Base-by-base conservation (phyloP, 2,888 invertebrate genomes). In the Dolichopus griseipennis region DNA sequence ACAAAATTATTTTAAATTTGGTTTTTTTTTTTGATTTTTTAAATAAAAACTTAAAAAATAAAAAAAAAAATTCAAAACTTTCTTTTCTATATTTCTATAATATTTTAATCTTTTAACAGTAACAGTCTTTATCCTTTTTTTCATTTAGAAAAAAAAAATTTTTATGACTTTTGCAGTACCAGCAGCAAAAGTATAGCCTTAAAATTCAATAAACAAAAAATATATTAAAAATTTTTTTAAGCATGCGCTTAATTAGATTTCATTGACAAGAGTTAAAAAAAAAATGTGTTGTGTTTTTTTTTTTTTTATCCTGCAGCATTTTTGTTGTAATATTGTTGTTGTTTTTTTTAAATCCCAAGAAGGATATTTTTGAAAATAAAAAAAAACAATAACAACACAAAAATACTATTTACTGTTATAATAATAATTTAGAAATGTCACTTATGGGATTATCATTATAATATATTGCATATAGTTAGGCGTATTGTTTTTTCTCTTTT, bases 1-100 rank as follows among this genome's bases (percentile, higher is more conserved):
- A 69, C n/a, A n/a, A n/a, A 68, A 72, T 67, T 72, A 81, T 52
- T 52, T 52, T 18, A 12, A 52, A 52, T 18, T 10, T n/a, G n/a
- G n/a, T n/a, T 12, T 18, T n/a, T 52, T 52, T 52, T 52, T 15
- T 52, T 52, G n/a, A n/a, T n/a, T n/a, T n/a, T n/a, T n/a, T n/a
- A n/a, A n/a, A n/a, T n/a, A n/a, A n/a, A n/a, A n/a, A n/a, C n/a
- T n/a, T n/a, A n/a, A n/a, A 37, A 52, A 52, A 18, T 52, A 52
- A 52, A 18, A 41, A 41, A n/a, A 41, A 41, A 52, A 52, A 18
- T 52, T 52, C 1, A 18, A 52, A 52, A 1, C 18, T 52, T 52
- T 18, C 15, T 52, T 52, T 52, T 7, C 15, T 2, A 15, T 52
- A 52, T 52, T 52, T 52, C 15, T 52, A 52, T 52, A 2, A 27